Conservation (phyloP, 2,888 invertebrate genomes). For the Drepana falcataria region DNA sequence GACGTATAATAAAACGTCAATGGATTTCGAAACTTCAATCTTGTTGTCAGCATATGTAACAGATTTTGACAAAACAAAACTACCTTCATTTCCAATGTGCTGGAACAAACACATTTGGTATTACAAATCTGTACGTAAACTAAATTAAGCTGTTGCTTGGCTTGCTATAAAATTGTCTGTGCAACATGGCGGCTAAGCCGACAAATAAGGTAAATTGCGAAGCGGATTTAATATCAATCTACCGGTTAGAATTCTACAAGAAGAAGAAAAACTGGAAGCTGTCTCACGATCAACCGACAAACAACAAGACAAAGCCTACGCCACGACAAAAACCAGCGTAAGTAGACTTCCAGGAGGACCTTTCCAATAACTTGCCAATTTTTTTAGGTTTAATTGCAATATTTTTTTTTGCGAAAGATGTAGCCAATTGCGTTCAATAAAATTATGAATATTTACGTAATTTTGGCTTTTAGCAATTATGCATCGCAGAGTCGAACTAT, state of each 20-base stretch:
- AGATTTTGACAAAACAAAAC: background rate
- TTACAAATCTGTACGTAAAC: background rate
- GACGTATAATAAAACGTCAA: background rate
- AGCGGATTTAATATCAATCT: slow-evolving; percentile 38
- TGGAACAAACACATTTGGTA: background rate
- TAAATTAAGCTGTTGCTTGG: too few species aligned
- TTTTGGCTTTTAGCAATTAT: too few species aligned
- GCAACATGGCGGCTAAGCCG: background rate
- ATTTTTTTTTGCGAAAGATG: too few species aligned
- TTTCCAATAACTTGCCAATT: background rate
- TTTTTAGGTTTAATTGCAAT: too few species aligned
- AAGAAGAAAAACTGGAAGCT: slow-evolving; percentile 53
- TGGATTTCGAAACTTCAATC: background rate
- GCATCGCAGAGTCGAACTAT: too few species aligned
- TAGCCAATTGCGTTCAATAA: too few species aligned
- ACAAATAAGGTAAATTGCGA: slow-evolving; percentile 5
- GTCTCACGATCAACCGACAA: slow-evolving; percentile 17
- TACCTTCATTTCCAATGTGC: background rate
- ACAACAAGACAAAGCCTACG: background rate
- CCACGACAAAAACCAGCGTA: background rate
- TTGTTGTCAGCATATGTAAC: too few species aligned
- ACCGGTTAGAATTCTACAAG: slow-evolving; percentile 49
- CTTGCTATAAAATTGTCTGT: background rate
- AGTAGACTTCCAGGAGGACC: background rate
- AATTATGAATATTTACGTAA: too few species aligned